Evolutionary conservation across 2,888 invertebrate genomes (phyloP).

Genomic region (Diaperis boleti): DNA sequence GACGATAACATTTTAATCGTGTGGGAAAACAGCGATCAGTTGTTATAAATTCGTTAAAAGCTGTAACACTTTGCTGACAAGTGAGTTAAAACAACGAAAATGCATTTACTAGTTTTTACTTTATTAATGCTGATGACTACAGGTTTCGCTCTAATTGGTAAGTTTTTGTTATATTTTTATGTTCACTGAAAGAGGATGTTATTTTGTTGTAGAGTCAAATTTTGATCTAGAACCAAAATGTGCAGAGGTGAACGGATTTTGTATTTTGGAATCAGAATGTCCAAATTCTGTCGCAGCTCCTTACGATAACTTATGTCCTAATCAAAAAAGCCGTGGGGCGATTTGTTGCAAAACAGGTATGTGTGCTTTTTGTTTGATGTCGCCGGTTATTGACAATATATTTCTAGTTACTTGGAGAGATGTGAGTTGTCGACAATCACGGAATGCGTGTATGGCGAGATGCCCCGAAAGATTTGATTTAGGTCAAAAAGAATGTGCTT

Average conservation of each 20-base stretch:
- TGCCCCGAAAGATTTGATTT: conserved; percentile 39
- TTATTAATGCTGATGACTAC: too few species aligned
- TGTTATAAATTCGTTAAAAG: too few species aligned
- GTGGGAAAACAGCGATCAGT: too few species aligned
- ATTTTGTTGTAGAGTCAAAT: conserved; percentile 44
- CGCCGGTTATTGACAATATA: not conserved
- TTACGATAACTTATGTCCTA: conserved; percentile 45
- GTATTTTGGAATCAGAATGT: conserved; percentile 48
- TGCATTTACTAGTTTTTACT: too few species aligned
- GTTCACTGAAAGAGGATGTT: not conserved
- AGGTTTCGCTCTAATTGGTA: conserved; percentile 6
- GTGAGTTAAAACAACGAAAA: not conserved
- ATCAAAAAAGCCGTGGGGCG: conserved; percentile 48
- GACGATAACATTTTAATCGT: not conserved
- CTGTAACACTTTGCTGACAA: too few species aligned
- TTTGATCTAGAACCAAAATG: conserved; percentile 48
- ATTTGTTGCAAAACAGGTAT: conserved; percentile 53
- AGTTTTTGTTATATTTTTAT: not conserved
- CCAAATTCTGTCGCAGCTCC: conserved; percentile 36
- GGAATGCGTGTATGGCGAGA: conserved; percentile 36
- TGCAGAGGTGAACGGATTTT: conserved; percentile 43
- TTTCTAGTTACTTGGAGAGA: conserved; percentile 40
- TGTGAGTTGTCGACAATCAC: conserved; percentile 44
- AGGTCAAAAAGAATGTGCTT: conserved; percentile 44
- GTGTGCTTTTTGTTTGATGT: conserved; percentile 8